phyloP scores from a whole-genome alignment of 2,113 vertebrate genomes.

The Sterna hirundo region DNA sequence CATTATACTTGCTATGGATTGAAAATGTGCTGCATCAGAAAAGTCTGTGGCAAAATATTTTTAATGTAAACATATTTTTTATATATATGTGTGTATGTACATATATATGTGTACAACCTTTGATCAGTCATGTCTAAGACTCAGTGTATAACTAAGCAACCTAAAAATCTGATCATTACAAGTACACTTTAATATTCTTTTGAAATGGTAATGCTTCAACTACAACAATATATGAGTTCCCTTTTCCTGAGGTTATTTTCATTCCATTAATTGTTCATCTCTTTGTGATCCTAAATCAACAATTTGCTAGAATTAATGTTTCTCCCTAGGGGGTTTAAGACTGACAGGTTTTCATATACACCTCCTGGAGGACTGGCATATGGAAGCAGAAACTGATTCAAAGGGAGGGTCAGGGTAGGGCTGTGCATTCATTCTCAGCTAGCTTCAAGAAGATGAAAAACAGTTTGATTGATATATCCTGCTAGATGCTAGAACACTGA shows the following conservation, averaged over 20 bases:
- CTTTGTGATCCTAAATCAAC: neutral
- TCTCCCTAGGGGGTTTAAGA: neutral
- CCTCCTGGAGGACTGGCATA: neutral
- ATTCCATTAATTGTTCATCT: neutral
- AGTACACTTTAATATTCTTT: neutral
- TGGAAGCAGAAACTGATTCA: slow-evolving; percentile 38
- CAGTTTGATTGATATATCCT: neutral
- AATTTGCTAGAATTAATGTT: neutral
- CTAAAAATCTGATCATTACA: neutral
- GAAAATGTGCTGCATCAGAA: neutral
- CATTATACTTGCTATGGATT: neutral
- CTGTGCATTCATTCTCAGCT: neutral
- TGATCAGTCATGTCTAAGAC: neutral
- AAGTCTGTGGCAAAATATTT: neutral
- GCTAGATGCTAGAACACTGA: slow-evolving; percentile 16
- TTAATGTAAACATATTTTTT: neutral
- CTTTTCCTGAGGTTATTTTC: neutral
- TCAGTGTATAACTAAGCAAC: neutral
- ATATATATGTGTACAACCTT: neutral
- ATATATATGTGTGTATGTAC: neutral
- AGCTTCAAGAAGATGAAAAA: slow-evolving; percentile 12
- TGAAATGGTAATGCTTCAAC: neutral
- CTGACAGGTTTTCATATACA: neutral
- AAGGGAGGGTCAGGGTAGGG: neutral
- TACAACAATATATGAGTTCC: neutral